Conservation (phyloP, 2,113 vertebrate species). For the Boleophthalmus pectinirostris region DNA sequence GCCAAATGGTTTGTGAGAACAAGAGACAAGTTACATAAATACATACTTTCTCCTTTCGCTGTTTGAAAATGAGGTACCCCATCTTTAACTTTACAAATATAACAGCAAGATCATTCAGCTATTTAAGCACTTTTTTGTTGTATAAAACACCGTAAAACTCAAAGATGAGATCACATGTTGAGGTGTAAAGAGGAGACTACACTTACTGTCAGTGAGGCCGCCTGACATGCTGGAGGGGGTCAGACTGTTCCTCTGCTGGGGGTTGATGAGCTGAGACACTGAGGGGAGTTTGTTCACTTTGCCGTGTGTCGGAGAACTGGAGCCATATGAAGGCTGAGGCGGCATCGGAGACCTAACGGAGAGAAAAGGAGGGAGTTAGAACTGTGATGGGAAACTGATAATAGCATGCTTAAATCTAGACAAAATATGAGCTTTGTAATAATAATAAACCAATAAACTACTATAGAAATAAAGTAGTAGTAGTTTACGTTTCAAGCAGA, state of each 20-base stretch:
- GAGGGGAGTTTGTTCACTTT: constrained; percentile 99
- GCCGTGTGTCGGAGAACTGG: constrained; percentile 88
- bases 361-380: constrained; percentile 44
- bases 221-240: constrained; percentile 91
- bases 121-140: too few relatives aligned
- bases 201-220: constrained; percentile 95
- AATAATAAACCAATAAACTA: not conserved
- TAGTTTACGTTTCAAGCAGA: constrained; percentile 36
- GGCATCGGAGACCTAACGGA: constrained; percentile 87
- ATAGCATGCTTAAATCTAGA: not conserved
- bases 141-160: too few relatives aligned
- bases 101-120: too few relatives aligned
- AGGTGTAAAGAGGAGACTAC: constrained; percentile 4
- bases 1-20: too few relatives aligned
- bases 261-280: constrained; percentile 98
- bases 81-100: too few relatives aligned
- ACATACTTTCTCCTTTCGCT: too few relatives aligned
- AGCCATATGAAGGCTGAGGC: constrained; percentile 86
- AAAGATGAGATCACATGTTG: not conserved
- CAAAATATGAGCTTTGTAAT: not conserved
- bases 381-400: not conserved
- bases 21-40: too few relatives aligned
- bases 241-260: constrained; percentile 93
- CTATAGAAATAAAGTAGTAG: not conserved
- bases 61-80: too few relatives aligned